These are phyloP conservation scores for Caenorhabditis parvicauda DNA, from an alignment of 2,888 invertebrate species.

Conservation along the genomic window DNA sequence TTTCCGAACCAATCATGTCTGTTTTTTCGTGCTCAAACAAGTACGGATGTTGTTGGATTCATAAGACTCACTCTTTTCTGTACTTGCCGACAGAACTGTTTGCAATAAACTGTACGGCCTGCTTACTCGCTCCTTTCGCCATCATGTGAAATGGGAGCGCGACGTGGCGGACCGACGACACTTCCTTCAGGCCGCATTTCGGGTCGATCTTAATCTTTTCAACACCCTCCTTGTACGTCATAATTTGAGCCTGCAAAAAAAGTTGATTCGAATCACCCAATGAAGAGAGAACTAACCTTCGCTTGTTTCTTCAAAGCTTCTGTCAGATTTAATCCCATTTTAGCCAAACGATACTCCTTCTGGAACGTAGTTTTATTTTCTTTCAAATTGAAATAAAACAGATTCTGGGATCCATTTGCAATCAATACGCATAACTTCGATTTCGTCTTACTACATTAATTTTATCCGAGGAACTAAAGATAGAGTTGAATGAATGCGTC, in stretches of 20 bases:
- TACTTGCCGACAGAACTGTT: conserved; percentile 24
- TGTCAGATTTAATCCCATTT: conserved; percentile 6
- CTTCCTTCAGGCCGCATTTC: conserved; percentile 10
- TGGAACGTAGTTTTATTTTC: too few species aligned
- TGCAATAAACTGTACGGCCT: conserved; percentile 20
- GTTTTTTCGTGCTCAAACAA: too few species aligned
- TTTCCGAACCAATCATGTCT: too few species aligned
- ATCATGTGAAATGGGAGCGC: conserved; percentile 28
- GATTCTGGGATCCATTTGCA: too few species aligned
- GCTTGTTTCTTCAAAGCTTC: conserved; percentile 6
- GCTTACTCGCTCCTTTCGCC: conserved; percentile 13
- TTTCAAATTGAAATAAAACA: too few species aligned
- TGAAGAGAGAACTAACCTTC: background rate
- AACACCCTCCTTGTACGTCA: conserved; percentile 18
- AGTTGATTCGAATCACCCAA: background rate
- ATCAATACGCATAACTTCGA: too few species aligned
- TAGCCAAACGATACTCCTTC: conserved; percentile 10
- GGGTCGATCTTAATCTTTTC: conserved; percentile 10
- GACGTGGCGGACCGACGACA: conserved; percentile 9
- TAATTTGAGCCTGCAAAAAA: background rate
- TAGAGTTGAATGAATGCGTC: too few species aligned
- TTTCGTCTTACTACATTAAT: too few species aligned
- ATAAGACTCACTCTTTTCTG: conserved; percentile 23
- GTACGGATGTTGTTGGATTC: too few species aligned
- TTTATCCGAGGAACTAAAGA: too few species aligned